phyloP scores from a whole-genome alignment of 2,113 vertebrate species.

The Rhinolophus ferrumequinum region DNA sequence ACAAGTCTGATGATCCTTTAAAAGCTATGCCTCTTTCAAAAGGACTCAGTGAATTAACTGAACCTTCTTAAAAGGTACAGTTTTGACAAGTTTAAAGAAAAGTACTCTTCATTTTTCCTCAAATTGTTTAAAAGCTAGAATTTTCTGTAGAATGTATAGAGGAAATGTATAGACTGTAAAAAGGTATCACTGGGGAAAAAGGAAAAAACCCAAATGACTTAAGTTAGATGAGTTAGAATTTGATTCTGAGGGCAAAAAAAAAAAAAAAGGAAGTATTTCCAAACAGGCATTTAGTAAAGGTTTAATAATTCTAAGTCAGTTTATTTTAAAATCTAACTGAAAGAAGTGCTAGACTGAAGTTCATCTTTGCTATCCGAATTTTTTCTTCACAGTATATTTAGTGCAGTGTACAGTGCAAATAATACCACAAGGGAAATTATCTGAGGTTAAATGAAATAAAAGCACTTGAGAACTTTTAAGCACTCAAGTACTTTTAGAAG shows the following conservation, averaged over 20 bases:
- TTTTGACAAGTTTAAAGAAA: constrained; percentile 25
- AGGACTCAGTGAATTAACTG: not conserved
- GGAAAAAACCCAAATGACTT: not conserved
- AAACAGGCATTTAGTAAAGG: constrained; percentile 24
- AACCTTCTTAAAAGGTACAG: not conserved
- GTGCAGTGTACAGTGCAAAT: not conserved
- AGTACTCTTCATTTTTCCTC: constrained; percentile 17
- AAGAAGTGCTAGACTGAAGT: not conserved
- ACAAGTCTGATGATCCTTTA: constrained; percentile 32
- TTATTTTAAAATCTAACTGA: constrained; percentile 49
- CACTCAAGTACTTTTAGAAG: constrained; percentile 42
- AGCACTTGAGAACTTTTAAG: constrained; percentile 4
- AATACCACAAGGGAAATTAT: not conserved
- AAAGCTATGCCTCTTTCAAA: constrained; percentile 42
- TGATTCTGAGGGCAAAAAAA: not conserved
- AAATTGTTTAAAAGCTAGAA: constrained; percentile 34
- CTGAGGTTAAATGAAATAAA: constrained; percentile 14
- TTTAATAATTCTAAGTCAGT: constrained; percentile 4
- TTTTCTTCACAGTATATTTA: not conserved
- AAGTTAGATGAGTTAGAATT: constrained; percentile 18
- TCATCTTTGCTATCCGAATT: constrained; percentile 28
- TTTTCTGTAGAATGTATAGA: not conserved
- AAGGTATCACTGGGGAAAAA: not conserved
- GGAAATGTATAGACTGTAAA: not conserved
- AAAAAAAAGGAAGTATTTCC: not conserved